Evolutionary conservation across 2,113 vertebrate species (phyloP).

Genomic region (Psilopogon haemacephalus): DNA sequence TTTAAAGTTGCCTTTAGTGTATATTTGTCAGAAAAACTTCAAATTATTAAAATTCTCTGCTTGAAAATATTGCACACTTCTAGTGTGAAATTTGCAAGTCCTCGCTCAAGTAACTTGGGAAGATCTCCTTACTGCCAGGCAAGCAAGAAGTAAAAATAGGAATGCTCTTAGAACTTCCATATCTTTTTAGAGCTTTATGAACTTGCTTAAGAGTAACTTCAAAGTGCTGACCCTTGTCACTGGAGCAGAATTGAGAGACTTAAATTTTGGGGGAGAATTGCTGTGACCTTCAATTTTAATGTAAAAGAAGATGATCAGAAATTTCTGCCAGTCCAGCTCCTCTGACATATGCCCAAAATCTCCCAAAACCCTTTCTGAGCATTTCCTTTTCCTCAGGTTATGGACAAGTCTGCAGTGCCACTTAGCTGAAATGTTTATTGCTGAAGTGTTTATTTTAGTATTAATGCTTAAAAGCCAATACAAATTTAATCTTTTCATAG

Average conservation of each 20-base stretch:
- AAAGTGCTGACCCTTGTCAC: background rate
- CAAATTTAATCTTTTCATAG: conserved; percentile 33
- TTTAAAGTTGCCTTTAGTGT: background rate
- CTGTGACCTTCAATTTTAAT: background rate
- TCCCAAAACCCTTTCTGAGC: background rate
- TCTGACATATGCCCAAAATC: background rate
- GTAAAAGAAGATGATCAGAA: background rate
- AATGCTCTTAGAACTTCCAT: conserved; percentile 29
- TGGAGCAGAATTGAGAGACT: background rate
- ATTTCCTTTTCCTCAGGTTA: background rate
- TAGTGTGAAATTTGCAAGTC: background rate
- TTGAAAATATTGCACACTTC: background rate
- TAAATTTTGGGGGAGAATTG: background rate
- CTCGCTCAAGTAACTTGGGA: background rate
- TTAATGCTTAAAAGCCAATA: conserved; percentile 53
- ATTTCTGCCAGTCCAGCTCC: background rate
- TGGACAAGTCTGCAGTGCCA: background rate
- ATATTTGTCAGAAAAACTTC: background rate
- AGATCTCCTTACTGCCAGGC: conserved; percentile 30
- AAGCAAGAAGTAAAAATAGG: conserved; percentile 26
- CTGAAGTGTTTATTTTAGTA: conserved; percentile 51
- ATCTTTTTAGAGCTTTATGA: background rate
- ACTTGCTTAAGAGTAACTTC: background rate
- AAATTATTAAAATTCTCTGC: background rate
- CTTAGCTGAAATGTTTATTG: conserved; percentile 41